phyloP scores from a whole-genome alignment of 2,888 invertebrate species.

The Himalopsyche tibetana region DNA sequence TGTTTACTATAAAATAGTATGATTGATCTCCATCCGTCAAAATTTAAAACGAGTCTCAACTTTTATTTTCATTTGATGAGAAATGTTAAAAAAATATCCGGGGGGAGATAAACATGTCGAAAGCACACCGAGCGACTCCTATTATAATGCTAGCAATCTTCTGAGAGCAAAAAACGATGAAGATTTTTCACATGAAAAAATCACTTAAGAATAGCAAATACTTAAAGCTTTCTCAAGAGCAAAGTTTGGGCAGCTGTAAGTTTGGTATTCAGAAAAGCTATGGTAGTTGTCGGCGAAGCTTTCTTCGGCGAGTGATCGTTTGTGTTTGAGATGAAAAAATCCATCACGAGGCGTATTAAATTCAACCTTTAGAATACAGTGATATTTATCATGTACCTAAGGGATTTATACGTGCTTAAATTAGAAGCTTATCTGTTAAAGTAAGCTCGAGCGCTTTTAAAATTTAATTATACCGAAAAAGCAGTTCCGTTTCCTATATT shows the following conservation, averaged over 20 bases:
- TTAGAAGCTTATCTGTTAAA: constrained; percentile 14
- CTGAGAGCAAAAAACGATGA: constrained; percentile 16
- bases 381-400: constrained; percentile 3
- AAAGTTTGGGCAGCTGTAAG: constrained; percentile 26
- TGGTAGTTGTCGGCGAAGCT: not conserved
- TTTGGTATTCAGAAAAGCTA: constrained; percentile 16
- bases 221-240: constrained; percentile 15
- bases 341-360: not conserved
- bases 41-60: constrained; percentile 20
- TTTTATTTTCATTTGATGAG: constrained; percentile 26
- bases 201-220: constrained; percentile 27
- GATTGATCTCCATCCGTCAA: constrained; percentile 24
- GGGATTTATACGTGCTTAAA: constrained; percentile 21
- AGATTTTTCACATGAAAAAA: constrained; percentile 30
- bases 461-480: constrained; percentile 42
- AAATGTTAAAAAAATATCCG: constrained; percentile 11
- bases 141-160: constrained; percentile 16
- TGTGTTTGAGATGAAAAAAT: constrained; percentile 10
- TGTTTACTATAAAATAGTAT: constrained; percentile 3
- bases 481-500: not conserved
- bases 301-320: not conserved
- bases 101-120: constrained; percentile 4
- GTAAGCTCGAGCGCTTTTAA: constrained; percentile 45
- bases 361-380: not conserved
- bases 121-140: constrained; percentile 20